Percentiles rank a stretch among this genome's conserved stretches.
Conservation (phyloP, 2,113 vertebrate species). For the Nibea coibor region DNA sequence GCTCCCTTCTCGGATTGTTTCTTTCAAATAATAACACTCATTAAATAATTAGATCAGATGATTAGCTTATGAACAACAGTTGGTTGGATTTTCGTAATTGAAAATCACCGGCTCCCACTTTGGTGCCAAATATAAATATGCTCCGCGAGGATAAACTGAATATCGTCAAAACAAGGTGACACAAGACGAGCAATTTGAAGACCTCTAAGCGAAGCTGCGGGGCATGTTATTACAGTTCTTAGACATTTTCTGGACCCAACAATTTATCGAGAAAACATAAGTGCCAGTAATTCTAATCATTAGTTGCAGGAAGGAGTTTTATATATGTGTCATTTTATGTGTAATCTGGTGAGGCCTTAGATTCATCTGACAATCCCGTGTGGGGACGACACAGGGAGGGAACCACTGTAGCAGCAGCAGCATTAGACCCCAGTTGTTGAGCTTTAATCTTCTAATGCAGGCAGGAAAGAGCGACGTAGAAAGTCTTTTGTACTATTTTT, state of each 20-base stretch:
- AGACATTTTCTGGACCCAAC: neutral
- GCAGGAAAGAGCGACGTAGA: neutral
- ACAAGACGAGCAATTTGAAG: neutral
- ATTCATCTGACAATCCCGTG: neutral
- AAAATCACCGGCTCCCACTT: neutral
- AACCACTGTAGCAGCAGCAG: neutral
- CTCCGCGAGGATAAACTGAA: neutral
- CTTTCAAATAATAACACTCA: neutral
- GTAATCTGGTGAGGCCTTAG: neutral
- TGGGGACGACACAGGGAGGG: neutral
- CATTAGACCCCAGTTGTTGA: neutral
- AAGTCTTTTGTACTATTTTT: neutral
- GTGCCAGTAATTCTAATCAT: neutral
- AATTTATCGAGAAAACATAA: neutral
- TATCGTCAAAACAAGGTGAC: neutral
- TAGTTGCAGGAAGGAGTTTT: neutral
- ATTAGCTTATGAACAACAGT: neutral
- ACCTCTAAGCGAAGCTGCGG: neutral
- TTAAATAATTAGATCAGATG: no score
- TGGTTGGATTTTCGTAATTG: neutral
- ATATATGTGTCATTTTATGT: neutral
- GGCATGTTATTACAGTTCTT: neutral
- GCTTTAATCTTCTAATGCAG: neutral
- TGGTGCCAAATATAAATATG: slow-evolving; percentile 35
- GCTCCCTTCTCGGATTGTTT: neutral